Percentiles rank a stretch among this genome's conserved stretches.
These are phyloP conservation scores for Timema cristinae DNA, from an alignment of 2,888 invertebrate species.

Conservation along the genomic window DNA sequence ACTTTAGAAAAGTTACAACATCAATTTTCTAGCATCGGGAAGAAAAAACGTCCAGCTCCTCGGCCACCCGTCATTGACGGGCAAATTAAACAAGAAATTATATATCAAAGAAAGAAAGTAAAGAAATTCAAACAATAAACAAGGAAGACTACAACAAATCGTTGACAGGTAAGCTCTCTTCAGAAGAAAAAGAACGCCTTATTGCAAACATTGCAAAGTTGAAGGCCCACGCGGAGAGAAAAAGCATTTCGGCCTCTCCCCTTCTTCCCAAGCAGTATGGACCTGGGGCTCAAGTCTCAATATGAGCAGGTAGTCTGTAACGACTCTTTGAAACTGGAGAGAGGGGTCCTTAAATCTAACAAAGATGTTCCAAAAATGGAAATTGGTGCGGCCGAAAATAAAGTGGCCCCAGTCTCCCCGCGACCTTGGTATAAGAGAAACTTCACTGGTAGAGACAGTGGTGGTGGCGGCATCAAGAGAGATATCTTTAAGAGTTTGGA, in stretches of 20 bases:
- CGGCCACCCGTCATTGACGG: constrained; percentile 42
- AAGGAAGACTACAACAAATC: constrained; percentile 19
- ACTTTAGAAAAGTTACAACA: constrained; percentile 26
- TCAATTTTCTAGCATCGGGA: constrained; percentile 34
- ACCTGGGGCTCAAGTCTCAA: constrained; percentile 16
- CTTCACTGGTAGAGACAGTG: constrained; percentile 38
- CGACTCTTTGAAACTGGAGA: constrained; percentile 48
- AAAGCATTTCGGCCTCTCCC: constrained; percentile 26
- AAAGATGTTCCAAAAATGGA: constrained; percentile 39
- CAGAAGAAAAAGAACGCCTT: constrained; percentile 34
- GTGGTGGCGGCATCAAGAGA: constrained; percentile 37
- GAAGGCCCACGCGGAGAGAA: constrained; percentile 33
- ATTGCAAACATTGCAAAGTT: constrained; percentile 35
- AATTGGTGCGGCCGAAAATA: constrained; percentile 13
- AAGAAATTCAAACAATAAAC: constrained; percentile 7
- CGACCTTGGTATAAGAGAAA: constrained; percentile 65
- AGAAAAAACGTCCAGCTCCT: constrained; percentile 48
- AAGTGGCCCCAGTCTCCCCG: constrained; percentile 47
- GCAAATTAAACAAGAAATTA: neutral
- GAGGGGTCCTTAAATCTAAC: constrained; percentile 47
- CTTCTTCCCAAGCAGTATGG: constrained; percentile 24
- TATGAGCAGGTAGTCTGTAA: constrained; percentile 32
- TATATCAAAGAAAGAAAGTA: neutral
- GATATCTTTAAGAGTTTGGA: constrained; percentile 31
- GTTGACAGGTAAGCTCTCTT: constrained; percentile 28